Base-by-base conservation (phyloP, 2,888 invertebrate genomes). In the Perithous albicinctus region DNA sequence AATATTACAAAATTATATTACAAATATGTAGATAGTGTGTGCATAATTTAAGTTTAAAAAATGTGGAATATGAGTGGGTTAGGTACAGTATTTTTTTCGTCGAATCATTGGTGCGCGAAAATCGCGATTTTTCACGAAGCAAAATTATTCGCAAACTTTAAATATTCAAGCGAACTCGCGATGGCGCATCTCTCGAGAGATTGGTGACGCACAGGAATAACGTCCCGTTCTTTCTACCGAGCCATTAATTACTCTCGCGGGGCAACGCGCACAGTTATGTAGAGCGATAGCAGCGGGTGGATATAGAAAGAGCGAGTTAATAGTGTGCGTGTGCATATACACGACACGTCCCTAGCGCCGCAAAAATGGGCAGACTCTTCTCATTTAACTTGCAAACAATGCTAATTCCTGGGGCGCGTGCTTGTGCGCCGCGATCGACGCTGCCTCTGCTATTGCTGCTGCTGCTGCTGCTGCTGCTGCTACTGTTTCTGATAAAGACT, bases 361-460 rank as follows among this genome's bases (percentile, higher is more conserved):
- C 72, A 72, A 80, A 80, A 80, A 80, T 76, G 76, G 64, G 48
- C 70, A 70, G 75, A 76, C 70, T 72, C 75, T 70, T 76, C 80
- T 80, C 80, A 80, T 80, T 80, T 80, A 80, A 80, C 80, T 76
- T 80, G 80, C 80, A 80, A 80, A 80, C 80, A 80, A 80, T 80
- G 80, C 72, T 80, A 80, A 80, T 80, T 80, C 76, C 56, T 59
- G 46, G 48, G 80, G 66, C 75, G 72, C 79, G 79, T 80, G 80
- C 80, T 75, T 32, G 70, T 46, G 80, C 80, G 75, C 75, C 56
- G 46, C 70, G 43, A 70, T 80, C 35, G 59, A 66, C 70, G 75
- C 46, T 69, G 54, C 74, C 23, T 26, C 43, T 23, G 79, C 54
- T 70, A 15, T 51, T 63, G 51, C 26, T 51, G 4, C 41, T 51